A percentile compares a stretch with the other conserved stretches of the same genome.
Evolutionary conservation across 2,113 vertebrate species (phyloP).

Genomic region (Recurvirostra avosetta): DNA sequence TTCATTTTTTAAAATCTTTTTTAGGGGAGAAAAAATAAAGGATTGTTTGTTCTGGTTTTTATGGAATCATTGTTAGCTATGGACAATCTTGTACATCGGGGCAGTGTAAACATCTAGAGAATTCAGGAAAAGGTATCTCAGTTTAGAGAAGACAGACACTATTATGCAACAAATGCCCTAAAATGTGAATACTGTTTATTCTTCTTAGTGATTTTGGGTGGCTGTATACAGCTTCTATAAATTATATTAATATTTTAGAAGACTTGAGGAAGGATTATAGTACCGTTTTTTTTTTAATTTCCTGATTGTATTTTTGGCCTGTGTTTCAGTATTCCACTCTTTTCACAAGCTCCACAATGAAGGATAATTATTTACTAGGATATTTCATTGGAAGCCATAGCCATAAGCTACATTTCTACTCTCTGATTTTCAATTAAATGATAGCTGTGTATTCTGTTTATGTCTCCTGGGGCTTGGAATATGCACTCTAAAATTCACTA

Average conservation of each 20-base stretch:
- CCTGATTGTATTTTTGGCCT: neutral
- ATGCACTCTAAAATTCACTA: neutral
- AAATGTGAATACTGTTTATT: neutral
- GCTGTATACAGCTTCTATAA: neutral
- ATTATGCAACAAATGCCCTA: neutral
- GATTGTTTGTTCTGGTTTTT: neutral
- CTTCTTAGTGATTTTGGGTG: neutral
- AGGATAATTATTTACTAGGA: neutral
- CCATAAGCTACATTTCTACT: neutral
- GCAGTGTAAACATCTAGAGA: neutral
- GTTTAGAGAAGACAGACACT: neutral
- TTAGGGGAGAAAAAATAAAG: neutral
- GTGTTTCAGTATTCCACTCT: neutral
- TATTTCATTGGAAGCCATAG: neutral
- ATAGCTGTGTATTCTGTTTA: neutral
- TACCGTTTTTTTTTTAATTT: neutral
- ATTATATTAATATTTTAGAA: neutral
- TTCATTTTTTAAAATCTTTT: neutral
- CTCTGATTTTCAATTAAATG: neutral
- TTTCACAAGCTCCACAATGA: neutral
- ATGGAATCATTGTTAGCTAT: neutral
- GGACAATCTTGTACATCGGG: fast-evolving
- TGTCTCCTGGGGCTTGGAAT: neutral
- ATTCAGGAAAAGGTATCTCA: neutral
- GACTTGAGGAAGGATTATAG: neutral